Evolutionary conservation across 2,797 vertebrate genomes (phyloP).

Genomic region (Xenops minutus): DNA sequence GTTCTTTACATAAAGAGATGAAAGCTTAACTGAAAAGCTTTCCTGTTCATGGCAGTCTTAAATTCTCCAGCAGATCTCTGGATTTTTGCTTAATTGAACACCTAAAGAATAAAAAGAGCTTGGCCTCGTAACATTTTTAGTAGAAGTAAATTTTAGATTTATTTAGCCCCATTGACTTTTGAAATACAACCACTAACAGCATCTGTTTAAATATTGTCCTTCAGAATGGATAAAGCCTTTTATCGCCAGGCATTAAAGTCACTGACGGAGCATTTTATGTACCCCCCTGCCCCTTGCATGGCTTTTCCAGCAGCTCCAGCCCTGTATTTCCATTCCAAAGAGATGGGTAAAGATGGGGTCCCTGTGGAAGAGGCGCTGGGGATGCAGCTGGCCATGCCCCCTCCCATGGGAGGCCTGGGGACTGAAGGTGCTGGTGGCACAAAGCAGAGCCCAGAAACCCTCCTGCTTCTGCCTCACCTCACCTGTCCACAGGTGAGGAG

Average conservation of each 20-base stretch:
- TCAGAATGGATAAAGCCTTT: slow-evolving; percentile 16
- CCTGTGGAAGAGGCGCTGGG: fast-evolving
- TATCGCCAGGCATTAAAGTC: slow-evolving; percentile 41
- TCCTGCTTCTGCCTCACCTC: background rate
- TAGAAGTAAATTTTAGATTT: slow-evolving; percentile 69
- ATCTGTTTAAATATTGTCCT: slow-evolving; percentile 69
- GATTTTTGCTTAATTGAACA: slow-evolving; percentile 65
- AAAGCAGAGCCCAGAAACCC: background rate
- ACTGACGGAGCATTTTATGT: background rate
- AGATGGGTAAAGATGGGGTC: fast-evolving
- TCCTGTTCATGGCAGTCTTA: slow-evolving; percentile 40
- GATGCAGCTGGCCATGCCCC: background rate
- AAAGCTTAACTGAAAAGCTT: slow-evolving; percentile 69
- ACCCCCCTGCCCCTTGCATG: background rate
- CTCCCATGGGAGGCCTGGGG: too few relatives aligned
- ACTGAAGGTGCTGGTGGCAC: background rate
- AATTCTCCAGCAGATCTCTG: slow-evolving; percentile 35
- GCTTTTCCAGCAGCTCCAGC: background rate
- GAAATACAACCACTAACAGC: slow-evolving; percentile 71
- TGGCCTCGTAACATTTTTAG: slow-evolving; percentile 57
- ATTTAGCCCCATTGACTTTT: slow-evolving; percentile 67
- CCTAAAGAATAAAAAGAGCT: slow-evolving; percentile 40
- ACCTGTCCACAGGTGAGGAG: fast-evolving
- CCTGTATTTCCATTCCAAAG: fast-evolving
- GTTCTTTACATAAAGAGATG: slow-evolving; percentile 36